Conservation (phyloP, 2,888 invertebrate species). For the Xanthorhoe spadicearia region DNA sequence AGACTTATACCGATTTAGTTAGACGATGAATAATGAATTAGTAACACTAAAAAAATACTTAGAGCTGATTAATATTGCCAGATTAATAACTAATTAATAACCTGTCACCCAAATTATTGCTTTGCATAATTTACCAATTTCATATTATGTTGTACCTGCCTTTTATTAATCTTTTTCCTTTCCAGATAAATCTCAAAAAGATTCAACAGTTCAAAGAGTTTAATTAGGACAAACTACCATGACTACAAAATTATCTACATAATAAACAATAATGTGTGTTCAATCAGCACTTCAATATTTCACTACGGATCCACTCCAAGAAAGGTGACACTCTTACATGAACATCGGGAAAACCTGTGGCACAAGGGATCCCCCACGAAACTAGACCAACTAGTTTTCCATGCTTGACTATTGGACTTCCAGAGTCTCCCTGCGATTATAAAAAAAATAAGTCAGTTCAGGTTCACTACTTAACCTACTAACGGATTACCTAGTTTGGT, state of each 20-base stretch:
- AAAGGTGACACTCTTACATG: constrained; percentile 73
- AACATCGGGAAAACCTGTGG: constrained; percentile 77
- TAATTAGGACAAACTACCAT: background rate
- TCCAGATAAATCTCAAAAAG: constrained; percentile 36
- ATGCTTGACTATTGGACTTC: constrained; percentile 69
- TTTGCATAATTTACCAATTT: no score
- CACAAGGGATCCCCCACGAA: constrained; percentile 81
- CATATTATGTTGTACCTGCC: no score
- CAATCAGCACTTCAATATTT: constrained; percentile 27
- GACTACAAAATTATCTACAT: background rate
- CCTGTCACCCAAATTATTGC: no score
- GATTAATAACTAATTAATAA: no score
- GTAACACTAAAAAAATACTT: no score
- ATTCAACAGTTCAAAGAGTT: constrained; percentile 24
- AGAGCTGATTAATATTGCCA: no score
- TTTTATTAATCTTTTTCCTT: constrained; percentile 10
- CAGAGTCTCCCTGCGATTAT: constrained; percentile 75
- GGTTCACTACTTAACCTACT: no score
- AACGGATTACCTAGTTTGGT: no score
- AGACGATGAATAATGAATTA: no score
- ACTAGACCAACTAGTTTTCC: constrained; percentile 69
- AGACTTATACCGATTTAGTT: no score
- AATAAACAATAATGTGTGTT: background rate
- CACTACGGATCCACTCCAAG: constrained; percentile 63
- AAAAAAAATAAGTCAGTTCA: constrained; percentile 9